Evolutionary conservation across 1,140 invertebrate genomes (phyloP).

Genomic region (Neocloeon triangulifer): DNA sequence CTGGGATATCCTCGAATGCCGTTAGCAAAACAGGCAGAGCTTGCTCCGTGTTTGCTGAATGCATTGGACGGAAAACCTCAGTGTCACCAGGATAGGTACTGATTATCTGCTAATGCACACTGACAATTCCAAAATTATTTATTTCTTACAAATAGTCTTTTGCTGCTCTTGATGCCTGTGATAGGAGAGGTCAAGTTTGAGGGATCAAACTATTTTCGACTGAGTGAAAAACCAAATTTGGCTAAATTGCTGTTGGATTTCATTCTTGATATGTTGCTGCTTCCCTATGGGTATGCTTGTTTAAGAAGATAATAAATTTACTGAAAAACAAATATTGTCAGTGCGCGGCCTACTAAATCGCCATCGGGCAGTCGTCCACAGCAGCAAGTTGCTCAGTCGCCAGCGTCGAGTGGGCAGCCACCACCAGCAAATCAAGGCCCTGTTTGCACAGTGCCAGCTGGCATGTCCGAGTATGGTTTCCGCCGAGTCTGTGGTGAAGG

Average conservation of each 20-base stretch:
- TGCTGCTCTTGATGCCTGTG: slow-evolving; percentile 58
- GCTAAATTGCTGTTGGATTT: slow-evolving; percentile 46
- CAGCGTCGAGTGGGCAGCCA: too few relatives aligned
- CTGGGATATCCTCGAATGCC: slow-evolving; percentile 68
- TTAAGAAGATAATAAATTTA: slow-evolving; percentile 5
- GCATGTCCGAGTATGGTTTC: slow-evolving; percentile 54
- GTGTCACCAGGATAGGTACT: slow-evolving; percentile 66
- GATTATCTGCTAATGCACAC: too few relatives aligned
- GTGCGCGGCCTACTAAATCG: too few relatives aligned
- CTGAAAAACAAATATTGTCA: too few relatives aligned
- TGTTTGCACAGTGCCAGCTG: slow-evolving; percentile 50
- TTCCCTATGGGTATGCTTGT: slow-evolving; percentile 65
- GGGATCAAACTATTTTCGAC: slow-evolving; percentile 29
- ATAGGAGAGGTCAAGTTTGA: slow-evolving; percentile 46
- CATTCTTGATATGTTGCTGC: slow-evolving; percentile 57
- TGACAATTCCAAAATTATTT: slow-evolving; percentile 1
- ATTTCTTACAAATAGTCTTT: slow-evolving; percentile 29
- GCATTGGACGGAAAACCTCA: slow-evolving; percentile 58
- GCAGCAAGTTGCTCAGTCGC: too few relatives aligned
- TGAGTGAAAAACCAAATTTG: slow-evolving; percentile 38
- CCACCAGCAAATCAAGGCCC: slow-evolving; percentile 4
- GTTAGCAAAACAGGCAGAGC: slow-evolving; percentile 44
- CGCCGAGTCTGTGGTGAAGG: slow-evolving; percentile 56
- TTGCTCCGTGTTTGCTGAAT: slow-evolving; percentile 52
- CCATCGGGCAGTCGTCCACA: too few relatives aligned